phyloP scores from a whole-genome alignment of 2,888 invertebrate species.

The Pachydiplax longipennis region DNA sequence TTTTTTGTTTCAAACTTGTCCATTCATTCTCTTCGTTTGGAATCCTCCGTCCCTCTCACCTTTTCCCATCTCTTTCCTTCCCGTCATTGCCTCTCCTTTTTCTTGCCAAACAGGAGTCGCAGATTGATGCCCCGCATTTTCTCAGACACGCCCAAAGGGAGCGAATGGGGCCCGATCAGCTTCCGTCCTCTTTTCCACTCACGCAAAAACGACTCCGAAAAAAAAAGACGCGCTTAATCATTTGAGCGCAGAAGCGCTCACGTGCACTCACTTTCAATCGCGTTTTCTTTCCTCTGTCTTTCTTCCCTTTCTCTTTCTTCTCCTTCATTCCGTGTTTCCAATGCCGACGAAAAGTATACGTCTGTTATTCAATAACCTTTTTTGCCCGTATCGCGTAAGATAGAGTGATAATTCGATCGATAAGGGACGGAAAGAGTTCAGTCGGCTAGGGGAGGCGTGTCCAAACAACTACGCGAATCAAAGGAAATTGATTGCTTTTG shows the following conservation, averaged over 20 bases:
- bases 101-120: not conserved
- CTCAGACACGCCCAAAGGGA: slow-evolving; percentile 14
- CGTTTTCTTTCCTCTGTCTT: not conserved
- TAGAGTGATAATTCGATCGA: too few species aligned
- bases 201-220: not conserved
- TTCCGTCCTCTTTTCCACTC: not conserved
- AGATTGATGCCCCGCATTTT: slow-evolving; percentile 32
- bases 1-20: not conserved
- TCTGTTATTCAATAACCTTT: not conserved
- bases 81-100: not conserved
- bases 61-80: not conserved
- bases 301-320: not conserved
- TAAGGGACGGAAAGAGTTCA: too few species aligned
- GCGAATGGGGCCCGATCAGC: slow-evolving; percentile 4
- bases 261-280: not conserved
- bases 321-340: not conserved
- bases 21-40: not conserved
- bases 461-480: too few species aligned
- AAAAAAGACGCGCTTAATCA: not conserved
- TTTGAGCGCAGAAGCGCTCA: not conserved
- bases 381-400: too few species aligned
- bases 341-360: not conserved
- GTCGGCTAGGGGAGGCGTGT: too few species aligned
- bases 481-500: too few species aligned
- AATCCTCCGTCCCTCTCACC: not conserved